Evolutionary conservation across 2,797 vertebrate species (phyloP), one percentile per base, ranked within the genome.

Genomic region (Gephyroberyx darwinii): DNA sequence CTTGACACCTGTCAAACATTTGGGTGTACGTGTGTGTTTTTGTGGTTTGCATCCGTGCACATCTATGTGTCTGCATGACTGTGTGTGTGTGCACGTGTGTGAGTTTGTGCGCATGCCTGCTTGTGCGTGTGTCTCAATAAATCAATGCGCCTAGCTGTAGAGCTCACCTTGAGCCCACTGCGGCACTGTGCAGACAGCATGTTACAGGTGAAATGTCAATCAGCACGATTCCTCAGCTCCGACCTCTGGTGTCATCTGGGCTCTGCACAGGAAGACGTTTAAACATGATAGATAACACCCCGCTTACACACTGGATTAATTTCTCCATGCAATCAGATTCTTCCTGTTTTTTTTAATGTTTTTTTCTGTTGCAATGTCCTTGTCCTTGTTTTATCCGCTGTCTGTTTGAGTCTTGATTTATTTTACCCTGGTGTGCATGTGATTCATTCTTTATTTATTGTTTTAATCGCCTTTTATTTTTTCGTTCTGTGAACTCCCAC

Each of bases 201-300:
- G 70, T 77, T 73, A 63, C 73, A 85, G 82, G 84, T 86, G 62
- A 85, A 41, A 47, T 84, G 77, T 86, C 82, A 72, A 76, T 85
- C 80, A 67, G 58, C 53, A 10, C 50, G 67, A 68, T 64, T 5
- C 30, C 16, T 41, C 7, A 4, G 13, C 55, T 12, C 58, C 48
- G 30, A 57, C 70, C 66, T 75, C 26, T 14, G 31, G 41, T 71
- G 65, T 37, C 75, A 26, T 30, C 57, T 17, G 51, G 35, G 60
- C 2, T 17, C 30, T 41, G 53, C 53, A 16, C 61, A 8, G 45
- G 20, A 53, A 48, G 55, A 45, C 41, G 67, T 65, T 60, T 53
- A 72, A 63, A 69, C 37, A 4, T 35, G 71, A 67, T 37, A 8
- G 54, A 62, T 37, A 22, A 55, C 5, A 1, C 39, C 6, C 35